Percentiles rank a stretch among this genome's conserved stretches.
phyloP scores from a whole-genome alignment of 2,888 invertebrate species.

The Julus scandinavius region DNA sequence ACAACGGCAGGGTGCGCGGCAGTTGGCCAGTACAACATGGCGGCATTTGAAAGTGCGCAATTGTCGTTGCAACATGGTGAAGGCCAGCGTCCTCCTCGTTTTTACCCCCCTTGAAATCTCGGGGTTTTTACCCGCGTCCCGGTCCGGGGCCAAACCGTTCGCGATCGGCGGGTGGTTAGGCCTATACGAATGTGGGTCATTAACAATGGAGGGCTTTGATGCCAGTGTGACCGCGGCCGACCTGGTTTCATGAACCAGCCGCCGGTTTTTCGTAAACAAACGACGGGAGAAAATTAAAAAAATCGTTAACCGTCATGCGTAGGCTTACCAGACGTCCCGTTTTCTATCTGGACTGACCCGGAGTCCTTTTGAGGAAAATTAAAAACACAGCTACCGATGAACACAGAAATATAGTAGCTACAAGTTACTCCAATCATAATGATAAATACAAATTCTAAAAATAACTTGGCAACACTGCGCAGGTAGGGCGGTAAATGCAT shows the following conservation, averaged over 20 bases:
- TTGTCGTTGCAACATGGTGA: neutral
- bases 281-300: neutral
- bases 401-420: too few relatives aligned
- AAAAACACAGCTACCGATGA: too few relatives aligned
- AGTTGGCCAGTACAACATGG: constrained; percentile 33
- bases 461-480: too few relatives aligned
- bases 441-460: too few relatives aligned
- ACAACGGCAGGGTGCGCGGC: constrained; percentile 33
- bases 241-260: neutral
- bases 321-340: too few relatives aligned
- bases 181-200: neutral
- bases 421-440: too few relatives aligned
- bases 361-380: too few relatives aligned
- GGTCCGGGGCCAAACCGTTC: neutral
- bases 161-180: neutral
- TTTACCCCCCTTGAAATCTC: neutral
- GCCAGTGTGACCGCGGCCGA: constrained; percentile 13
- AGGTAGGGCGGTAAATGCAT: too few relatives aligned
- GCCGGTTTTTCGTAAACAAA: constrained; percentile 9
- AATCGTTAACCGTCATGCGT: neutral
- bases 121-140: neutral
- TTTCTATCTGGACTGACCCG: too few relatives aligned
- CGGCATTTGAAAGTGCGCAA: constrained; percentile 33
- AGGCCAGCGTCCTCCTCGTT: neutral
- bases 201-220: neutral